Base-by-base conservation (phyloP, 2,888 invertebrate genomes). In the Campoplex capitator region DNA sequence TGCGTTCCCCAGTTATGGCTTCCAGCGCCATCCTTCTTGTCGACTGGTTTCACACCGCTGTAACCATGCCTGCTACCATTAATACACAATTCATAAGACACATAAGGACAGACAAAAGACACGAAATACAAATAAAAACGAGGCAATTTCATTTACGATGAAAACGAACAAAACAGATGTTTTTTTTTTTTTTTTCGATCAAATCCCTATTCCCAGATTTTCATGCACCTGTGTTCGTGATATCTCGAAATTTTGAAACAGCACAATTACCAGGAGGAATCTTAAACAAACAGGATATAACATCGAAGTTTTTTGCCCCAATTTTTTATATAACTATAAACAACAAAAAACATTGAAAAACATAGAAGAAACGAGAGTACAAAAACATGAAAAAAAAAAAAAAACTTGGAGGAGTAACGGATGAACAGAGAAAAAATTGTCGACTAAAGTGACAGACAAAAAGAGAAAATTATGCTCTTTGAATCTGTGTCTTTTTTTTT, bases 1-100 rank as follows among this genome's bases (percentile, higher is more conserved):
- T 98, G 96, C 89, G 97, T 98, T 91, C 99, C 99, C 99, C 99
- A 99, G 95, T 99, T 99, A 95, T 98, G 98, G 90, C 98, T 97
- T 89, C 99, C 99, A 94, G 97, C 97, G 91, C 99, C 99, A 92
- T 99, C 98, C 90, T 98, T 97, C 95, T 99, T 99, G 95, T 99
- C 99, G 91, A 98, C 96, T 88, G 98, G 96, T 95, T 99, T 99
- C 89, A 99, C 97, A 92, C 99, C 98, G 93, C 96, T 96, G 95
- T 94, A 95, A 95, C 93, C 94, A 95, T 94, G 94, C 94, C 95
- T 95, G 94, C 94, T 94, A 94, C 95, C 94, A 95, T 94, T 94
- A 94, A 92, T 92, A 90, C 84, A 88, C 83, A 16, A 38, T 80
- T 48, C 45, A 67, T 67, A 38, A 81, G 42, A 67, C 80, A 83